Percentiles rank a stretch among this genome's conserved stretches.
phyloP scores from a whole-genome alignment of 2,888 invertebrate species.

The Esperia sulphurella region DNA sequence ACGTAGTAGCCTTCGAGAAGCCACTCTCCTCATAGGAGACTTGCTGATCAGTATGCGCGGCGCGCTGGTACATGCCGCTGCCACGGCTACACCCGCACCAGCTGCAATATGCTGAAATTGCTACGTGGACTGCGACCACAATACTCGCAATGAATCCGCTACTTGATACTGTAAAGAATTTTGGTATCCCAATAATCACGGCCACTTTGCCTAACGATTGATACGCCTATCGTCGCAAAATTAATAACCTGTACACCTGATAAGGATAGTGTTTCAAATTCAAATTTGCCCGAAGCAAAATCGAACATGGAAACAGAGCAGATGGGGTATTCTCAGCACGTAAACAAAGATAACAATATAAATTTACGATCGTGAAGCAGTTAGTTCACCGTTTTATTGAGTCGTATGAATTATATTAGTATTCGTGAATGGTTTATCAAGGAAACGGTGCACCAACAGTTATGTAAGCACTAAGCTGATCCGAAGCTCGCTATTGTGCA shows the following conservation, averaged over 20 bases:
- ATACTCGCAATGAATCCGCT: constrained; percentile 28
- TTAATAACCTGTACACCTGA: background rate
- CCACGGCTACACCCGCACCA: constrained; percentile 43
- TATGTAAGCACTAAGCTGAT: constrained; percentile 35
- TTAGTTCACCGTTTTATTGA: constrained; percentile 50
- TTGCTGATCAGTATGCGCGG: constrained; percentile 55
- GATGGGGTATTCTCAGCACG: constrained; percentile 35
- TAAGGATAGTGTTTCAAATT: background rate
- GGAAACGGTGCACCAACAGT: constrained; percentile 29
- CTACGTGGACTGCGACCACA: constrained; percentile 57
- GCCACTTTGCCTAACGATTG: background rate
- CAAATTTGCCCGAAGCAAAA: constrained; percentile 4
- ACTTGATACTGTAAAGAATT: background rate
- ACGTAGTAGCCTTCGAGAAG: background rate
- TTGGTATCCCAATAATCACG: background rate
- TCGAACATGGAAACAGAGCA: constrained; percentile 3
- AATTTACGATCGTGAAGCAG: constrained; percentile 47
- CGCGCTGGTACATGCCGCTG: constrained; percentile 43
- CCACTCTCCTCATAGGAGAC: constrained; percentile 1
- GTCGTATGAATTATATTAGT: constrained; percentile 41
- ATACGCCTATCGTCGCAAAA: background rate
- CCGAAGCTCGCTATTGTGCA: constrained; percentile 59
- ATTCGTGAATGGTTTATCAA: constrained; percentile 32
- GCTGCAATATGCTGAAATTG: constrained; percentile 71
- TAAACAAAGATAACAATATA: constrained; percentile 47